Percentiles rank a stretch among this genome's conserved stretches.
Conservation (phyloP, 1,140 invertebrate species). For the fruit fly (Drosophila melanogaster) region Release_6_plus_ISO1_MT NT_037436.4:9505001-9505500, state of each 20-base stretch:
- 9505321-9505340: slow-evolving; percentile 25
- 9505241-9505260: slow-evolving; percentile 31
- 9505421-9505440: too few species aligned
- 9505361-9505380: neutral
- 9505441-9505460: too few species aligned
- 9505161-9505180: slow-evolving; percentile 6
- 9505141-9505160: slow-evolving; percentile 13
- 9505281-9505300: slow-evolving; percentile 5
- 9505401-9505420: too few species aligned
- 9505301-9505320: slow-evolving; percentile 27
- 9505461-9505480: too few species aligned
- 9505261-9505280: slow-evolving; percentile 18
- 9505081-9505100: slow-evolving; percentile 8
- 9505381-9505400: too few species aligned
- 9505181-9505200: slow-evolving; percentile 11
- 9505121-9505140: slow-evolving; percentile 29
- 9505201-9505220: slow-evolving; percentile 18
- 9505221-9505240: slow-evolving; percentile 26
- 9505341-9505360: slow-evolving; percentile 35
- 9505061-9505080: slow-evolving; percentile 11
- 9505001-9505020: slow-evolving; percentile 72
- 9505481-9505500: neutral
- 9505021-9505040: slow-evolving; percentile 55
- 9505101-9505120: slow-evolving; percentile 10
- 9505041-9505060: slow-evolving; percentile 66